phyloP scores from a whole-genome alignment of 2,797 vertebrate genomes.

The Danio tinwini region DNA sequence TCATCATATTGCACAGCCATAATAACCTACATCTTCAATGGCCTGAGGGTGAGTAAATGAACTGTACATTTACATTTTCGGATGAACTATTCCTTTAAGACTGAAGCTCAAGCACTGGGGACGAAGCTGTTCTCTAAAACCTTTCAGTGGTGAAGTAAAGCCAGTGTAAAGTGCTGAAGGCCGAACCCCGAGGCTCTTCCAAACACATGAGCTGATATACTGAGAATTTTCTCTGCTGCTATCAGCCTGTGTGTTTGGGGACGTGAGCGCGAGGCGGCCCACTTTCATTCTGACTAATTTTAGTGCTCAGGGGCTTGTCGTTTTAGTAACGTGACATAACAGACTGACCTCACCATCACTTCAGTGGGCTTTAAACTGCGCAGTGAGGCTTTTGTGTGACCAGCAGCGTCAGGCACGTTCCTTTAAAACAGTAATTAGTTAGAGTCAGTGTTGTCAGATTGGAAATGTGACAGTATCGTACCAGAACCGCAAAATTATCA shows the following conservation, averaged over 20 bases:
- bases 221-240: neutral
- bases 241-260: neutral
- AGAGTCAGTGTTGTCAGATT: too few relatives aligned
- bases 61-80: too few relatives aligned
- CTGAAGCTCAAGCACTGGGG: neutral
- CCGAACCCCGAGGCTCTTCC: neutral
- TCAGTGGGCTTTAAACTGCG: constrained; percentile 43
- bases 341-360: constrained; percentile 32
- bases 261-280: constrained; percentile 39
- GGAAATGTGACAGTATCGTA: too few relatives aligned
- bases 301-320: neutral
- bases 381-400: neutral
- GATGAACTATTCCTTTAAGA: too few relatives aligned
- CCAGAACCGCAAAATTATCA: too few relatives aligned
- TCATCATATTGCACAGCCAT: too few relatives aligned
- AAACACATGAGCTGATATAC: neutral
- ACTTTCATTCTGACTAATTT: constrained; percentile 50
- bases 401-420: too few relatives aligned
- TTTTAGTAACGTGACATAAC: constrained; percentile 8
- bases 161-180: neutral
- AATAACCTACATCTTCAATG: too few relatives aligned
- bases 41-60: too few relatives aligned
- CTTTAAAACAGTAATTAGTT: too few relatives aligned
- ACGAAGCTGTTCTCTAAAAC: constrained; percentile 19
- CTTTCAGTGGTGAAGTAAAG: constrained; percentile 29